A percentile compares a stretch with the other conserved stretches of the same genome.
Evolutionary conservation across 2,888 invertebrate genomes (phyloP).

Genomic region (Sarcophaga rosellei): DNA sequence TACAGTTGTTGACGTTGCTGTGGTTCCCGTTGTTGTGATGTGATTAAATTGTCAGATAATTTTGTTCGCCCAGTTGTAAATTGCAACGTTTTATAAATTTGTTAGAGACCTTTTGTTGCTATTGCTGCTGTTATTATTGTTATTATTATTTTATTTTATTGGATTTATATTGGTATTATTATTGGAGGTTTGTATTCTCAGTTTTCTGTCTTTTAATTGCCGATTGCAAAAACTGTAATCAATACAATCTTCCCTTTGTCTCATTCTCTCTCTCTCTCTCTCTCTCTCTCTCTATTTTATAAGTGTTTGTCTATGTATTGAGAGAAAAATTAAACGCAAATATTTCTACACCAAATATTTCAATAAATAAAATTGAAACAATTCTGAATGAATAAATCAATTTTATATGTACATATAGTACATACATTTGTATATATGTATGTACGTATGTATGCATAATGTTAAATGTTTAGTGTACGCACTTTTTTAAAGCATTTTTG

Average conservation of each 20-base stretch:
- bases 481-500: too few species aligned
- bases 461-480: too few species aligned
- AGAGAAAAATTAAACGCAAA: too few species aligned
- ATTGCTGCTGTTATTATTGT: slow-evolving; percentile 9
- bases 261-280: not conserved
- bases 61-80: slow-evolving; percentile 51
- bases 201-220: slow-evolving; percentile 1
- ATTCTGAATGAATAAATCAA: too few species aligned
- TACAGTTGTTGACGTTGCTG: slow-evolving; percentile 57
- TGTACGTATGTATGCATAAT: too few species aligned
- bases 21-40: slow-evolving; percentile 32
- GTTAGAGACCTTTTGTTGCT: slow-evolving; percentile 10
- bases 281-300: not conserved
- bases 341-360: too few species aligned
- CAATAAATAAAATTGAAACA: too few species aligned
- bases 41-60: slow-evolving; percentile 62
- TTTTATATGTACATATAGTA: too few species aligned
- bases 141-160: slow-evolving; percentile 19
- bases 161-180: not conserved
- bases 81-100: slow-evolving; percentile 51
- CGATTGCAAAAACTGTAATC: not conserved
- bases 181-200: slow-evolving; percentile 14
- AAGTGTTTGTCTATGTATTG: too few species aligned
- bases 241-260: not conserved
- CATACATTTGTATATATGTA: too few species aligned